Percentiles rank a stretch among this genome's conserved stretches.
phyloP scores from a whole-genome alignment of 2,888 invertebrate genomes.

The Chromoteleia sp. region DNA sequence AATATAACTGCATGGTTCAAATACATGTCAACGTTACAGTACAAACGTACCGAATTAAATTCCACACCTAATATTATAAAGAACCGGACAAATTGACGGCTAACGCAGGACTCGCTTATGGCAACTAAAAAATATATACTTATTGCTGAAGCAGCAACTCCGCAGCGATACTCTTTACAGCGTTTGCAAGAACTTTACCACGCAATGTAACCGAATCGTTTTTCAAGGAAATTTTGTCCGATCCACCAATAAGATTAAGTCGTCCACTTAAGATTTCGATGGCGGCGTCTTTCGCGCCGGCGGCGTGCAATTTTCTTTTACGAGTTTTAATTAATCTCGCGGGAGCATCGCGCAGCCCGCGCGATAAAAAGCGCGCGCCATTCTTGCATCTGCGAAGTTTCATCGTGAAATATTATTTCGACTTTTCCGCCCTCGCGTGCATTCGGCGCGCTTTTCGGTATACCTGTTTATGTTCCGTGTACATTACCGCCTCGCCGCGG shows the following conservation, averaged over 20 bases:
- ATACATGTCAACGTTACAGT: no score
- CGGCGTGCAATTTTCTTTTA: conserved; percentile 51
- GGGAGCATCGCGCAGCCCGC: conserved; percentile 40
- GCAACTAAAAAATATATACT: no score
- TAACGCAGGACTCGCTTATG: no score
- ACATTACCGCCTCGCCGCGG: conserved; percentile 49
- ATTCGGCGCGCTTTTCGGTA: conserved; percentile 46
- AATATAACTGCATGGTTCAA: no score
- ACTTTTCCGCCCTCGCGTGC: conserved; percentile 56
- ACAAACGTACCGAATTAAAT: no score
- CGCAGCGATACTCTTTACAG: no score
- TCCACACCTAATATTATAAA: no score
- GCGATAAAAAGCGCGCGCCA: conserved; percentile 49
- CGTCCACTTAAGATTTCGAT: conserved; percentile 44
- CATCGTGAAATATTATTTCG: conserved; percentile 69
- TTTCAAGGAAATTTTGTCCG: conserved; percentile 4
- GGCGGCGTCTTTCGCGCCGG: background rate
- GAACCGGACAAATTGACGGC: no score
- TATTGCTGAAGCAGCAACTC: no score
- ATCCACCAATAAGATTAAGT: conserved; percentile 34
- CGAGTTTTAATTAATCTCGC: conserved; percentile 61
- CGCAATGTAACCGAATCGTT: no score
- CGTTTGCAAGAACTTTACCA: no score
- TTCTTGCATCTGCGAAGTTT: conserved; percentile 65
- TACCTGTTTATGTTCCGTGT: conserved; percentile 63